Base-by-base conservation (phyloP, 2,888 invertebrate genomes). In the Synanthedon myopaeformis region DNA sequence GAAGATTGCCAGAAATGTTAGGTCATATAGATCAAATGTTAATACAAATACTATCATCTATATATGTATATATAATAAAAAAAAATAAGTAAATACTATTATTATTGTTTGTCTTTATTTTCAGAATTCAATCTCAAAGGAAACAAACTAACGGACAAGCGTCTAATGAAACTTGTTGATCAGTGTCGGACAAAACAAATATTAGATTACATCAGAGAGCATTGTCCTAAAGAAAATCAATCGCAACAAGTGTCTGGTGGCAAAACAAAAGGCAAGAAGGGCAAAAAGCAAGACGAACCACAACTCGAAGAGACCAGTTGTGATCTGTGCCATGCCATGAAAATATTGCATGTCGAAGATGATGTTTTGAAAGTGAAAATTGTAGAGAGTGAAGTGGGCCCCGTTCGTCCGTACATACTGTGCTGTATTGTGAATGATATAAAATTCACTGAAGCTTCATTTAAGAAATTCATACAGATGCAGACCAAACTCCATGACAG, bases 401-500 rank as follows among this genome's bases (percentile, higher is more conserved):
- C 74, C 42, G 88, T 94, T 19, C 87, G 95, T 55, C 93, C 92
- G 0, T 91, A 91, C 67, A 91, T 95, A 56, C 84, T 93, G 11
- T 93, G 92, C 65, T 95, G 95, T 70, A 83, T 94, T 11, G 86
- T 95, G 0, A 89, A 85, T 54, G 89, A 92, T 60, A 62, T 95
- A 11, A 76, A 81, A 48, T 91, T 95, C 61, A 89, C 87, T 1
- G 90, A 91, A 23, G 83, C 83, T 0, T 84, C 78, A n/a, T 91
- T 93, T 59, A 94, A 92, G 70, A 92, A 91, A 70, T 95, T 95
- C 64, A 93, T 95, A 58, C 91, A 92, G 66, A 67, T 94, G 65
- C 95, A 95, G 85, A 94, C 93, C 0, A 94, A 91, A 70, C 76
- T 94, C 35, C 93, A 93, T 64, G 93, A 93, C 58, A 90, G 90